Evolutionary conservation across 2,888 invertebrate genomes (phyloP), one percentile per base, ranked within the genome.

Genomic region (Cantharis rustica): DNA sequence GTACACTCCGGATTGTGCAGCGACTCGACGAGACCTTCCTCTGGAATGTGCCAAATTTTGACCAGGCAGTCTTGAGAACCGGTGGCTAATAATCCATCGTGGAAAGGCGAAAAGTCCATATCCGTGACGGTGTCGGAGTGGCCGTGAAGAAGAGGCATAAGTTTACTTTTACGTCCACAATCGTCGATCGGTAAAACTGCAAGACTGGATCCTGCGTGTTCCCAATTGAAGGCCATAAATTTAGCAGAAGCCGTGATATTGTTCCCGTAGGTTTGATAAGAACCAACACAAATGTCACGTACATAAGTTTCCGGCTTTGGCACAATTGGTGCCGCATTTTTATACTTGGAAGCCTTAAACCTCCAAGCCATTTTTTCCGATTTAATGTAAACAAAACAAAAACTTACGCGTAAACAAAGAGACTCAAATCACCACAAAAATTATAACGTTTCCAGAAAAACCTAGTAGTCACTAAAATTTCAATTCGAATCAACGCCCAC

Each of bases 311-410:
- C 98, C 77, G 97, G 96, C 88, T 98, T 98, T 61, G 98, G 97
- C 85, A 97, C 94, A 86, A 97, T 97, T 64, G 98, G 97, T 82
- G 96, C 95, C 80, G 98, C 97, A 94, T 98, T 98, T 92, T 98
- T 98, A 89, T 96, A 98, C 89, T 98, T 98, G 80, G 98, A 98
- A 87, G 97, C 96, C 91, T 98, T 98, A 90, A 98, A 98, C 89
- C 97, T 92, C 95, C 96, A 96, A 89, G 96, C 95, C 96, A 96
- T 96, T 73, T 72, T 73, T 66, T n/a, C 20, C 16, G 20, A 17
- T 23, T 66, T n/a, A 66, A 66, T 66, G 17, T 17, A 64, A 64
- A 64, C 26, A 16, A 64, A 64, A 64, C n/a, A 47, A 47, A 47
- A 47, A 47, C n/a, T 47, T 47, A 47, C 47, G n/a, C 5, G n/a